Base-by-base conservation (phyloP, 2,113 vertebrate genomes). In the Cyanoramphus novaezelandiae region DNA sequence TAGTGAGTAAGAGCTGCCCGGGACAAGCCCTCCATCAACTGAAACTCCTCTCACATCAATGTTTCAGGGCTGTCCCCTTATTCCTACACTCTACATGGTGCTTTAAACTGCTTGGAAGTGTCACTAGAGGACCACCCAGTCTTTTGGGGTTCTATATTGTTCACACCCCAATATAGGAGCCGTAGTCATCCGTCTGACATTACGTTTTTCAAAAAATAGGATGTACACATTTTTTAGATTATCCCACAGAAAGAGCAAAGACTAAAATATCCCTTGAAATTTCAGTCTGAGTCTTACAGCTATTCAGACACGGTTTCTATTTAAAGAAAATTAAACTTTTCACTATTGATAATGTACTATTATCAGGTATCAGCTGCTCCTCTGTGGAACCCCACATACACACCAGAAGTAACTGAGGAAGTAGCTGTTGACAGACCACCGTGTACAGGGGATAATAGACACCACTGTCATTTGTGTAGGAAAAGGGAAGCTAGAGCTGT, bases 201-300 rank as follows among this genome's bases (percentile, higher is more conserved):
- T 4, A 9, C 12, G 3, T 74, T 74, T 47, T 44, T 10, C 52
- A 31, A 6, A 52, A 67, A 74, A 39, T 2, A n/a, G 67, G 65
- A 64, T 0, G 0, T 39, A 72, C 1, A 0, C 9, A 44, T 2
- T 27, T 55, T 85, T 60, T 8, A 68, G 53, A 13, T 44, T 33
- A 78, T 57, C 41, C 53, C 80, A 25, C 37, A 20, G 86, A 57
- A 76, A 28, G 15, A 76, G 33, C 57, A 4, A 21, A 81, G 69
- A 52, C 65, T 17, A 57, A 63, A 62, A 53, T 28, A 55, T 33
- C 62, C 46, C 78, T 82, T 4, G 6, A 4, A 57, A 31, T 64
- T 47, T 70, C 85, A 13, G 50, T 23, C 89, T 82, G 75, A 82
- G 84, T 37, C 91, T 74, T 19, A 7, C 75, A 88, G 67, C 78